These are phyloP conservation scores for Geopemphigus sp. DNA, from an alignment of 1,140 invertebrate species.

Conservation along the genomic window DNA sequence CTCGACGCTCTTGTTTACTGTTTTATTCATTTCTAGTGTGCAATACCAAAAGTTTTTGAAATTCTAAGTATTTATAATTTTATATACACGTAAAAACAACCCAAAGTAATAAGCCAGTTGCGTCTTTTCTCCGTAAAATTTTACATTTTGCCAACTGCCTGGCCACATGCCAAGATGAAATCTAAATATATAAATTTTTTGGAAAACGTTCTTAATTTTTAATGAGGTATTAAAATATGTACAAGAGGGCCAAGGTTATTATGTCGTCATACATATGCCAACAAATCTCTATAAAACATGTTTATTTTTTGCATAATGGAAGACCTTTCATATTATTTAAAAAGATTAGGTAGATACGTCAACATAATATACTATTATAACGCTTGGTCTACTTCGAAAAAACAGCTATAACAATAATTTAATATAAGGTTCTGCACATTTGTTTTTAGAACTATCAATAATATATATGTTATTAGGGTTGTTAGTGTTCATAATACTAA, in stretches of 20 bases:
- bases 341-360: not conserved
- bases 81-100: slow-evolving; percentile 11
- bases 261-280: not conserved
- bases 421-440: not conserved
- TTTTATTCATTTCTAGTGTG: not conserved
- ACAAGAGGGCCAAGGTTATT: slow-evolving; percentile 8
- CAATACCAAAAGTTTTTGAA: not conserved
- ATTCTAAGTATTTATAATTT: slow-evolving; percentile 13
- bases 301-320: not conserved
- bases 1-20: not conserved
- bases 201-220: slow-evolving; percentile 22
- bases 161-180: not conserved
- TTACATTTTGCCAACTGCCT: slow-evolving; percentile 54
- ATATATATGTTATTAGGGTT: too few species aligned
- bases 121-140: not conserved
- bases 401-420: slow-evolving; percentile 10
- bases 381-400: slow-evolving; percentile 2
- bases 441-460: not conserved
- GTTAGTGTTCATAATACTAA: too few species aligned
- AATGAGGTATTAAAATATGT: not conserved
- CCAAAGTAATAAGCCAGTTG: not conserved
- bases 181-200: slow-evolving; percentile 26
- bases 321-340: not conserved
- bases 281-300: not conserved
- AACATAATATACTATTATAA: not conserved